Evolutionary conservation across 2,113 vertebrate species (phyloP), one percentile per base, ranked within the genome.

Genomic region (Motacilla tschutschensis): DNA sequence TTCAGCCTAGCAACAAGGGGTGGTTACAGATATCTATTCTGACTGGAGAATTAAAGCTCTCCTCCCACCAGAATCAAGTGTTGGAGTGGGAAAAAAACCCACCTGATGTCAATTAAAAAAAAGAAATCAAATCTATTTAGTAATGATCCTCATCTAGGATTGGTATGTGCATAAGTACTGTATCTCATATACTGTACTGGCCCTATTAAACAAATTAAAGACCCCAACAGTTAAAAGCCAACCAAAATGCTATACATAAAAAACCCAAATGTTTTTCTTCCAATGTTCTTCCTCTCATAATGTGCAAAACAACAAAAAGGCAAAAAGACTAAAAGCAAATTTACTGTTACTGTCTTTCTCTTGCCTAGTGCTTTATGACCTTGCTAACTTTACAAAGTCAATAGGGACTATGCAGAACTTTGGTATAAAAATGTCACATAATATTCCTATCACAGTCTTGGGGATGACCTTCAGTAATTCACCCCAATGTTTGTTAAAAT

Each of bases 281-380:
- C 96, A 97, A 97, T 95, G 91, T 89, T 96, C 94, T 94, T 94
- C 95, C 96, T 97, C 95, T 97, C 96, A 95, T 95, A 97, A 98
- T 98, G 98, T 99, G 98, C 98, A 99, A 99, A 99, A 95, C 90
- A 96, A 99, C 97, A 98, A 97, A 98, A 98, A 98, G 97, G 97
- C 95, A 97, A 98, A 98, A 96, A 96, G 95, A 97, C 94, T 90
- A 96, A 97, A 97, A 96, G 91, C 95, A 97, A 97, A 97, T 95
- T 96, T 95, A 96, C 87, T 70, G 75, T 83, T 96, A 94, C 90
- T 95, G 95, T 96, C 92, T 96, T 96, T 93, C 95, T 95, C 94
- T 97, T 95, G 97, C 95, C 96, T 96, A 98, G 97, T 98, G 97
- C 97, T 98, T 97, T 95, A 95, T 95, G 97, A 97, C 96, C 94